Evolutionary conservation across 2,888 invertebrate species (phyloP).

Genomic region (Heliconius ethilla): DNA sequence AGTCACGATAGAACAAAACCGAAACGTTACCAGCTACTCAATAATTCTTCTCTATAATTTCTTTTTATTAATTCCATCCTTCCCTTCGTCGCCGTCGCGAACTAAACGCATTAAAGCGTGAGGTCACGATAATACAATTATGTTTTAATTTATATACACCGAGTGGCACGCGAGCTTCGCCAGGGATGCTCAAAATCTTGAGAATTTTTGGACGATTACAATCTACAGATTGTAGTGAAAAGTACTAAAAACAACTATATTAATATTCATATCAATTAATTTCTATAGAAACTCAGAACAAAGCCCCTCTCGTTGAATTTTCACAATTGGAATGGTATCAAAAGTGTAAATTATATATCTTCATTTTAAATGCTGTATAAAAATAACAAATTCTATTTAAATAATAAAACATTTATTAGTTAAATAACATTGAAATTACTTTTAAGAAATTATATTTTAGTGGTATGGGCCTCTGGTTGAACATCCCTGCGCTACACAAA

Average conservation of each 20-base stretch:
- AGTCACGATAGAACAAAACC: neutral
- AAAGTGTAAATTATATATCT: neutral
- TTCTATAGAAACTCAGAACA: neutral
- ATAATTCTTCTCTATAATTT: slow-evolving; percentile 38
- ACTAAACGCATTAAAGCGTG: slow-evolving; percentile 72
- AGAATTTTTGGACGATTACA: too few relatives aligned
- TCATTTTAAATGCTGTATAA: neutral
- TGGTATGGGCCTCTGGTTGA: neutral
- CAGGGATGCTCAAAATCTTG: slow-evolving; percentile 21
- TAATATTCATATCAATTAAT: neutral
- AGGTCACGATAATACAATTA: slow-evolving; percentile 82
- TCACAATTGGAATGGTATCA: neutral
- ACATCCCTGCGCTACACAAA: slow-evolving; percentile 66
- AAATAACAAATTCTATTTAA: neutral
- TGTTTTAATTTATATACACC: slow-evolving; percentile 80
- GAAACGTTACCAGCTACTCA: slow-evolving; percentile 21
- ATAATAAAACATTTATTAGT: neutral
- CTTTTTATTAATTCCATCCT: slow-evolving; percentile 54
- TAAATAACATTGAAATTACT: neutral
- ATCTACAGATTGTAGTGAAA: neutral
- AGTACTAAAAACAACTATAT: neutral
- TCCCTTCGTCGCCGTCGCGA: slow-evolving; percentile 59
- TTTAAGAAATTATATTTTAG: neutral
- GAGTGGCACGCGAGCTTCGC: slow-evolving; percentile 69
- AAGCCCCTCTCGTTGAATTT: neutral